Evolutionary conservation across 2,113 vertebrate species (phyloP), one percentile per base, ranked within the genome.

Genomic region (Cranoglanis bouderius): DNA sequence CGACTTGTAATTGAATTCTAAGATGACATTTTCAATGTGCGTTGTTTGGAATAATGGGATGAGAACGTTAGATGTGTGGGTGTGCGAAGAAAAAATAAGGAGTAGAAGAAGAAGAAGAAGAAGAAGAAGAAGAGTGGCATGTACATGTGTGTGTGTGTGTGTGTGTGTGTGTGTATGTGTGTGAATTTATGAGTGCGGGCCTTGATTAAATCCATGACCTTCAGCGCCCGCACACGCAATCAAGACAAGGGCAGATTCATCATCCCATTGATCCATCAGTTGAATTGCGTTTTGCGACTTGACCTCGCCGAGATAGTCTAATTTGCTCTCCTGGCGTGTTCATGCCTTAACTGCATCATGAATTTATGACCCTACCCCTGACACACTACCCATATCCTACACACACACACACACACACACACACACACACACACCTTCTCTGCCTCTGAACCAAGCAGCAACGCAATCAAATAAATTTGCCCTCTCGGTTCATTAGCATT

Each of bases 131-230:
- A 38, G 35, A 2, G 63, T 72, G 78, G 55, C 53, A 51, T 72
- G 88, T 55, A 38, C 19, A 29, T 6, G 19, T 75, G 72, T 53
- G 55, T 35, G 63, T 53, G 49, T 29, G 19, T 72, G 81, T 49
- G 51, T 29, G 43, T 43, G 81, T 10, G 18, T 55, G 38, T 29
- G n/a, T 26, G 70, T 35, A n/a, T 40, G 57, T 13, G 90, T 83
- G 72, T 38, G 87, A 89, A 90, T 90, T 91, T 91, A 91, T 74
- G 88, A 86, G 78, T 35, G 32, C 43, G 19, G 84, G 78, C 84
- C 93, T 95, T 95, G 95, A 95, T 96, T 95, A 95, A 95, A 95
- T 94, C 93, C 86, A 49, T 94, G 95, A 96, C 95, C 95, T 96
- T 95, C 94, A 94, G 90, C 90, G 49, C 88, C 85, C 91, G 88